These are phyloP conservation scores for Sesia bembeciformis DNA, from an alignment of 2,888 invertebrate species.

Conservation along the genomic window DNA sequence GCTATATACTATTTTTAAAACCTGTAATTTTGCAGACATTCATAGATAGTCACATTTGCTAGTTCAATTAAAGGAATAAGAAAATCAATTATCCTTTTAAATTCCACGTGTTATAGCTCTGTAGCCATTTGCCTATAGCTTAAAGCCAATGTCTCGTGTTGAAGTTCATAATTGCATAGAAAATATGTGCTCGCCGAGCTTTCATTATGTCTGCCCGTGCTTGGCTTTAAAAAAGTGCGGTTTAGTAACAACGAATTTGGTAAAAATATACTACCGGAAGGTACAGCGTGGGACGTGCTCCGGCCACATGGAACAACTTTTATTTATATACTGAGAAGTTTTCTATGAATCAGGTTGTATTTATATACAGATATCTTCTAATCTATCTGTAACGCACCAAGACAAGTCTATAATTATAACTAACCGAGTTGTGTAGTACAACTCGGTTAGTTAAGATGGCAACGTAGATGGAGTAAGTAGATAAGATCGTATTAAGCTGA, in stretches of 20 bases:
- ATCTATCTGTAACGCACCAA: too few relatives aligned
- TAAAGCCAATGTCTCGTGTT: not conserved
- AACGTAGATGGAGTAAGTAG: too few relatives aligned
- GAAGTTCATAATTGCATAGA: constrained; percentile 31
- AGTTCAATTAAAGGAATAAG: too few relatives aligned
- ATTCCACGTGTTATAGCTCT: not conserved
- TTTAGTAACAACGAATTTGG: constrained; percentile 18
- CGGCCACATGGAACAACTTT: too few relatives aligned
- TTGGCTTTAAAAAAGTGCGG: constrained; percentile 12
- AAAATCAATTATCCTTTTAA: not conserved
- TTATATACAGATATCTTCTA: too few relatives aligned
- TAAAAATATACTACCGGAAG: constrained; percentile 3
- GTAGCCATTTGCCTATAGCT: not conserved
- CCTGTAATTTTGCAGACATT: not conserved
- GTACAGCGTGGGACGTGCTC: not conserved
- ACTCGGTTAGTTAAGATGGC: too few relatives aligned
- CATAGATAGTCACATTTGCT: too few relatives aligned
- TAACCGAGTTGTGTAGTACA: too few relatives aligned
- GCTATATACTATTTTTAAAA: not conserved
- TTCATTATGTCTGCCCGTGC: constrained; percentile 46
- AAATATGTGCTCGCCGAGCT: constrained; percentile 44
- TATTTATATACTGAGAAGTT: not conserved
- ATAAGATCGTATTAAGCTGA: too few relatives aligned
- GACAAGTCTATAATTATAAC: too few relatives aligned
- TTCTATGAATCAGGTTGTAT: too few relatives aligned